Conservation (phyloP, 92 coral and sea anemone species). For the Anthopleura xanthogrammica region DNA sequence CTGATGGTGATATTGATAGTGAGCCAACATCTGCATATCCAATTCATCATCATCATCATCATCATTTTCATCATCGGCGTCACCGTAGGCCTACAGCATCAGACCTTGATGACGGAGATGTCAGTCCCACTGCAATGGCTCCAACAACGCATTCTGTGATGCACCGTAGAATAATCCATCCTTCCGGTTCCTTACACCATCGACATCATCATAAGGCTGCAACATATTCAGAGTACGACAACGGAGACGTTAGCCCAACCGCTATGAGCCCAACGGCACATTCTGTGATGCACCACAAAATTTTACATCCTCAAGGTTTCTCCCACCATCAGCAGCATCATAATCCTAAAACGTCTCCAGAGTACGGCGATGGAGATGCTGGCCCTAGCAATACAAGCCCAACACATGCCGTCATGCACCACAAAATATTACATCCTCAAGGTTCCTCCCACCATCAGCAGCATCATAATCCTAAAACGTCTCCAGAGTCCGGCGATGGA, state of each 20-base stretch:
- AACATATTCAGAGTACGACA: not conserved
- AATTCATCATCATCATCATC: slow-evolving; percentile 6
- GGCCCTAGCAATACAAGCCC: slow-evolving; percentile 9
- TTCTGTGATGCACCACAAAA: not conserved
- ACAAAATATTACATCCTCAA: slow-evolving; percentile 12
- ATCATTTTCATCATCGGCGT: slow-evolving; percentile 5
- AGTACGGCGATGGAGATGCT: not conserved
- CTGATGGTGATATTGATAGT: slow-evolving; percentile 4
- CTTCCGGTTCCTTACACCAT: not conserved
- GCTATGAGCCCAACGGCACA: slow-evolving; percentile 20
- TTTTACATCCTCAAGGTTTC: not conserved
- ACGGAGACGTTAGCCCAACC: not conserved
- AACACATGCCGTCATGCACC: slow-evolving; percentile 20
- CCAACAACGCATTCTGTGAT: slow-evolving; percentile 13
- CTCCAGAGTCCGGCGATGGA: not conserved
- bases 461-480: not conserved
- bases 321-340: not conserved
- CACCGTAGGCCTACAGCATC: not conserved
- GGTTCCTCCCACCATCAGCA: not conserved
- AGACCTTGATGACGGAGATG: not conserved
- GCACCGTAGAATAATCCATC: not conserved
- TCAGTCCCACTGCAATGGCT: slow-evolving; percentile 15
- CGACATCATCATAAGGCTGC: not conserved
- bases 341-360: not conserved
- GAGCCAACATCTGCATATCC: not conserved